phyloP scores from a whole-genome alignment of 1,140 invertebrate species.

The Neodiprion fabricii region DNA sequence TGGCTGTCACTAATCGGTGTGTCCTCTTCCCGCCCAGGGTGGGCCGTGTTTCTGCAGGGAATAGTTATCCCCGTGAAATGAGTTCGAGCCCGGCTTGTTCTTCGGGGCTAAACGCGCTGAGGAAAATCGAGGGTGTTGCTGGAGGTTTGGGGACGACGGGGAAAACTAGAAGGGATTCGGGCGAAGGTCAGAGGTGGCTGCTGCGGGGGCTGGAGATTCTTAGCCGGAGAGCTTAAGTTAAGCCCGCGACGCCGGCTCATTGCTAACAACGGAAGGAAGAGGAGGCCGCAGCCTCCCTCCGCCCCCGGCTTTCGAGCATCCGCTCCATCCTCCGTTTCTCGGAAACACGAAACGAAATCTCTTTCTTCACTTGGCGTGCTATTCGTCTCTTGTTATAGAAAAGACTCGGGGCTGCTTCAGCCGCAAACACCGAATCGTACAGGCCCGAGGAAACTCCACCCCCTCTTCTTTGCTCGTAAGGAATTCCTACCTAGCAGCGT shows the following conservation, averaged over 20 bases:
- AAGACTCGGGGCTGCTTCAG: background rate
- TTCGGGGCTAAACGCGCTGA: background rate
- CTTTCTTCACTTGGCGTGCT: background rate
- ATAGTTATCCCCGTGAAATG: slow-evolving; percentile 1
- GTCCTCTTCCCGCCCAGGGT: too few species aligned
- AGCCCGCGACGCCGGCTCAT: background rate
- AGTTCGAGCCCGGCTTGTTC: background rate
- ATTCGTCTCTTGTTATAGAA: background rate
- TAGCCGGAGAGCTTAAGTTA: background rate
- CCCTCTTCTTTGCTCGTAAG: background rate
- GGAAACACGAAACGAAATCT: background rate
- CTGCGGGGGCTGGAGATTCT: background rate
- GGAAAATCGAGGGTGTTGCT: background rate
- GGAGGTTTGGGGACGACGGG: background rate
- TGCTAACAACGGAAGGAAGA: slow-evolving; percentile 7
- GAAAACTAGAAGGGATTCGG: background rate
- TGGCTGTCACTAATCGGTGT: background rate
- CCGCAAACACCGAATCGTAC: background rate
- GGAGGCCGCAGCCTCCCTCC: background rate
- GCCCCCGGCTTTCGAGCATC: background rate
- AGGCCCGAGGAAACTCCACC: background rate
- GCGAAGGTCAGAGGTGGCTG: background rate
- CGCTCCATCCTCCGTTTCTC: background rate
- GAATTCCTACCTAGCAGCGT: background rate
- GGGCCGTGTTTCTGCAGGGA: background rate